phyloP scores from a whole-genome alignment of 2,888 invertebrate genomes.

The Tachina grossa region DNA sequence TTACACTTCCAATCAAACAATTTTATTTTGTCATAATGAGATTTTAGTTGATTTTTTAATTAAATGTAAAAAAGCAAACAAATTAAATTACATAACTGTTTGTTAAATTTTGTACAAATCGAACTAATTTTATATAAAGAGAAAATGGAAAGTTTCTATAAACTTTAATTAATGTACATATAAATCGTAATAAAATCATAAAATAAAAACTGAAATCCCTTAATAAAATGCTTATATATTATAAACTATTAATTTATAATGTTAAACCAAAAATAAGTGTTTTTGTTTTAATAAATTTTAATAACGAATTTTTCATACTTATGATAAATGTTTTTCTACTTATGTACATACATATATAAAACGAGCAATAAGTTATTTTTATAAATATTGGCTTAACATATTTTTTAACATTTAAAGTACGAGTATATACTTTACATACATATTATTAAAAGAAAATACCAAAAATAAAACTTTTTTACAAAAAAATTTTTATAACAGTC shows the following conservation, averaged over 20 bases:
- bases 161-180: conserved; percentile 6
- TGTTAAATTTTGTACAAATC: conserved; percentile 60
- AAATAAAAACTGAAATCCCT: conserved; percentile 68
- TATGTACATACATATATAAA: conserved; percentile 59
- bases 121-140: conserved; percentile 25
- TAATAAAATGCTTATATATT: conserved; percentile 68
- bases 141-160: conserved; percentile 24
- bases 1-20: background rate
- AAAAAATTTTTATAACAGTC: conserved; percentile 59
- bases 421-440: conserved; percentile 4
- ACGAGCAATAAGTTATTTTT: conserved; percentile 64
- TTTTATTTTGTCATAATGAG: conserved; percentile 54
- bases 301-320: conserved; percentile 73
- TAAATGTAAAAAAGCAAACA: conserved; percentile 1
- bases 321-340: conserved; percentile 73
- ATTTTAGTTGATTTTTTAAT: conserved; percentile 18
- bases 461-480: conserved; percentile 60
- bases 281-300: conserved; percentile 73
- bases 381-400: conserved; percentile 66
- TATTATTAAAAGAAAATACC: conserved; percentile 43
- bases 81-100: background rate
- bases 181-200: conserved; percentile 30
- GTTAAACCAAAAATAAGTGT: conserved; percentile 60
- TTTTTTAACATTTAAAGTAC: conserved; percentile 52
- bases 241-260: conserved; percentile 66